A percentile compares a stretch with the other conserved stretches of the same genome.
These are phyloP conservation scores for Lontra canadensis DNA, from an alignment of 2,113 vertebrate species.

Conservation along the genomic window DNA sequence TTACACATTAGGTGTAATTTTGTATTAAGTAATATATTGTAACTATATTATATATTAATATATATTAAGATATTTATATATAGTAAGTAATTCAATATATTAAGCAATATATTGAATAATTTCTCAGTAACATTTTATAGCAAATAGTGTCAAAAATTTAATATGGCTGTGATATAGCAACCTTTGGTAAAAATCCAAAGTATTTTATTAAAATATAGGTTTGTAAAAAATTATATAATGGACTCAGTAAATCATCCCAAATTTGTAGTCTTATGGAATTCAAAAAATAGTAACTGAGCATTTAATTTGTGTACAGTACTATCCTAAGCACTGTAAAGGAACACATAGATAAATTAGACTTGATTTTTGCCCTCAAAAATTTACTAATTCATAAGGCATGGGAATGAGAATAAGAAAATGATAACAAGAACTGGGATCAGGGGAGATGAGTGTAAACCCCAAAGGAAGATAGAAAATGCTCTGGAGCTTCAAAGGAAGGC, in stretches of 20 bases:
- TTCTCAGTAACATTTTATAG: background rate
- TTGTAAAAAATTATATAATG: background rate
- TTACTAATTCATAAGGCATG: background rate
- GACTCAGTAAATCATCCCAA: background rate
- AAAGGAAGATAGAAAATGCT: background rate
- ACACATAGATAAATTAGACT: constrained; percentile 25
- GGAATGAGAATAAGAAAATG: background rate
- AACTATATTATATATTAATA: too few relatives aligned
- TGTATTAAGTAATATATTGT: background rate
- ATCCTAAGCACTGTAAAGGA: background rate
- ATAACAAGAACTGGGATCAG: background rate
- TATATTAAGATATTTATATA: background rate
- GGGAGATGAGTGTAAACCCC: background rate
- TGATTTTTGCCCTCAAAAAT: background rate
- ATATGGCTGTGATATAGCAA: background rate
- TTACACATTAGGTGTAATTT: background rate
- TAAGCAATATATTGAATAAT: background rate
- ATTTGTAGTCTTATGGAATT: background rate
- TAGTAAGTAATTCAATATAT: background rate
- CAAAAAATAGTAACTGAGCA: background rate
- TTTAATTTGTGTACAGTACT: background rate
- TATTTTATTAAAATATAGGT: background rate
- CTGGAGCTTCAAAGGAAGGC: background rate
- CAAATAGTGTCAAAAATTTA: background rate
- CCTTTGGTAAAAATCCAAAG: background rate